Evolutionary conservation across 1,140 invertebrate genomes (phyloP), one percentile per base, ranked within the genome.

Genomic region (Linepithema humile): DNA sequence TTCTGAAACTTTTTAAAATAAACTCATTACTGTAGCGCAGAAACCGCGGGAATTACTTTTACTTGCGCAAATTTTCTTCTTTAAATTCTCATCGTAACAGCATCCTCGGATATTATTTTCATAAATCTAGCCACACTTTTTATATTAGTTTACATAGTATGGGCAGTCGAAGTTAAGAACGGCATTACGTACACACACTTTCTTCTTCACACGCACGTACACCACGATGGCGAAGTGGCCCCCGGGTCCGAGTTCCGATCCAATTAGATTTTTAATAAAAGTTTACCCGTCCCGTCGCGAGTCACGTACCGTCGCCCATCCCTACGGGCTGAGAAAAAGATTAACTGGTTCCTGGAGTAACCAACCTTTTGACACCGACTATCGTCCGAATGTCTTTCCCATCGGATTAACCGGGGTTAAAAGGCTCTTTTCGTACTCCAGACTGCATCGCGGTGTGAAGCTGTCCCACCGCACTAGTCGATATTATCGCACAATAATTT

Each of bases 211-310:
- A 32, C 20, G 7, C 5, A 70, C 59, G 67, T 55, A 55, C 57
- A 26, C 35, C 2, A 75, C 26, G 73, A 64, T 17, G n/a, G 59
- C 55, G 69, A 82, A 88, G 77, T 88, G 62, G 86, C 75, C 77
- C 70, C 62, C 48, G 83, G 87, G 70, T 83, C 77, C 69, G 59
- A 84, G 83, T 86, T 86, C 87, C 85, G 89, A 91, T 91, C 88
- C 90, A 91, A 91, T 91, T 90, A 91, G 88, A 90, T 91, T 91
- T 91, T 91, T 91, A 91, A 91, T 91, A 91, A 91, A 91, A 91
- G 90, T 91, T 91, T 90, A 88, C 69, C 80, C 89, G 84, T 91
- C 86, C 74, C 74, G 82, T 78, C 85, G 77, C 73, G 69, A 85
- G 85, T 89, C 88, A 89, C 88, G 88, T 85, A 83, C 83, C 73